These are phyloP conservation scores for Sciurus niger DNA, from an alignment of 2,113 vertebrate genomes.

Conservation along the genomic window DNA sequence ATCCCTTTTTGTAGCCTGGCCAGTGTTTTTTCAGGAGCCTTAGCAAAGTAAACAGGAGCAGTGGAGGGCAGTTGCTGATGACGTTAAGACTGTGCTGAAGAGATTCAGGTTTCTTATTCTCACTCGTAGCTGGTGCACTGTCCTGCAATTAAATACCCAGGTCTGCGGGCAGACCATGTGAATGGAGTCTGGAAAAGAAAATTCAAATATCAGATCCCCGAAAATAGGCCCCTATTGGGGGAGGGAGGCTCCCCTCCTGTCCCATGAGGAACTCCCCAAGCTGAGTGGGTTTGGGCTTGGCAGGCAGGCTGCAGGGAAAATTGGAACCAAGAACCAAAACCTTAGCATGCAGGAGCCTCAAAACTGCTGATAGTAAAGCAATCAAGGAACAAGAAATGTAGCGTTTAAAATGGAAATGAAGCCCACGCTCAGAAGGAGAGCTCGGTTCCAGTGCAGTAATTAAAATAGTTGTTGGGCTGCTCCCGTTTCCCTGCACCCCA, in stretches of 20 bases:
- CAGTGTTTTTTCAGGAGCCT: neutral
- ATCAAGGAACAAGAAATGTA: neutral
- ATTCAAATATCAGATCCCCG: fast-evolving
- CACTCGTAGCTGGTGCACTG: fast-evolving
- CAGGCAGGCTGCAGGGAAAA: fast-evolving
- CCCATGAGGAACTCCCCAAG: neutral
- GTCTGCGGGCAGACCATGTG: fast-evolving
- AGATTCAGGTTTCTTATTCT: neutral
- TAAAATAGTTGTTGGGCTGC: neutral
- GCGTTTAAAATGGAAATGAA: neutral
- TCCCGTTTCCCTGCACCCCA: fast-evolving
- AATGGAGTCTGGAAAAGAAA: neutral
- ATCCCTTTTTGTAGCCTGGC: neutral
- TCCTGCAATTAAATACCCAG: neutral
- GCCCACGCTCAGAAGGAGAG: neutral
- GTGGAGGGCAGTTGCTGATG: no score
- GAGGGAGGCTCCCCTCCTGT: no score
- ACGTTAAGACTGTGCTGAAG: fast-evolving
- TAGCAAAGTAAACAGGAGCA: neutral
- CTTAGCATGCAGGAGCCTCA: fast-evolving
- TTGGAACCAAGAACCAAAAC: neutral
- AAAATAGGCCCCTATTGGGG: no score
- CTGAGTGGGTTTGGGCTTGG: fast-evolving
- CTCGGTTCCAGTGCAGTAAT: neutral
- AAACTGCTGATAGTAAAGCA: neutral